Evolutionary conservation across 2,113 vertebrate species (phyloP), one percentile per base, ranked within the genome.

Genomic region (Polypterus bichir): DNA sequence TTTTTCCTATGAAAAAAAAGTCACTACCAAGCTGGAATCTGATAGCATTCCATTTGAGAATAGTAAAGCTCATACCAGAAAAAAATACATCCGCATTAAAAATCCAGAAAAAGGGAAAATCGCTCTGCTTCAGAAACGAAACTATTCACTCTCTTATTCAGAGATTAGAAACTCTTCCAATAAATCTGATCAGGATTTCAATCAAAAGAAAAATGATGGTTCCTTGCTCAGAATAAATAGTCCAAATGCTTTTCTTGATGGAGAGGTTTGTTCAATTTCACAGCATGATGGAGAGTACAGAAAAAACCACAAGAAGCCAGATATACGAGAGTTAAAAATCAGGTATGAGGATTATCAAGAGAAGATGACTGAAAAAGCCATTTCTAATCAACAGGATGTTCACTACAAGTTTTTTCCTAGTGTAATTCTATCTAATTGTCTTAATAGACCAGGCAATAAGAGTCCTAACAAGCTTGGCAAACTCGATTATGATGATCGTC

Each of bases 391-490:
- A 72, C 94, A 97, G 84, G 92, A 92, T 76, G 91, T 92, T 6
- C 94, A 98, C 81, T 98, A 98, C 70, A 97, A 94, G 80, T 98
- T 98, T 77, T 98, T 98, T 69, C 96, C 96, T 45, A 98, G 93
- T 59, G 93, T 98, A 67, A 94, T 98, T 70, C 94, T 98, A 75
- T 97, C 96, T 61, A 98, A 98, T 73, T 98, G 96, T 80, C 90
- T 98, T 58, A 90, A 76, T 59, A 85, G 92, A 68, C 87, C 90
- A 6, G 8, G 68, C 79, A 95, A 82, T 86, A 96, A 83, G 82
- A 61, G 73, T 46, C 68, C 66, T 1, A 62, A 75, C 66, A 87
- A 84, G 68, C 82, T 85, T 69, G 62, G 81, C 10, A 92, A 88
- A 64, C 65, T 85, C 6, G 87, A 92, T 5, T 79, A 84, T 67